These are phyloP conservation scores for Ondatra zibethicus DNA, from an alignment of 2,113 vertebrate genomes.

Conservation along the genomic window DNA sequence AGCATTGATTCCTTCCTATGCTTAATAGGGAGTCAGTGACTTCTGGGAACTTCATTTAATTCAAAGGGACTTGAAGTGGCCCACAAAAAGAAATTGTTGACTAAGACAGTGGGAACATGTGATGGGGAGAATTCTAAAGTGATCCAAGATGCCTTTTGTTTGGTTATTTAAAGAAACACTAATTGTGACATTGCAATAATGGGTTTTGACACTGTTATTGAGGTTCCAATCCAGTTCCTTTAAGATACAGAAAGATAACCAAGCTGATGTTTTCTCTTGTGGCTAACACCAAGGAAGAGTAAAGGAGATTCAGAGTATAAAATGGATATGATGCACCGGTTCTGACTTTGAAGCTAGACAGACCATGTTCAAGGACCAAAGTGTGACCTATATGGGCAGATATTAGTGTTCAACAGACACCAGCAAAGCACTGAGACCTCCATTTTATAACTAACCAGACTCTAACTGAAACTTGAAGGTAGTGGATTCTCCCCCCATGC, in stretches of 20 bases:
- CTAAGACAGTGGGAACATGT: neutral
- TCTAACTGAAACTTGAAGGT: neutral
- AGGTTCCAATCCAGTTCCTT: slow-evolving; percentile 47
- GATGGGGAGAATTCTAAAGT: slow-evolving; percentile 36
- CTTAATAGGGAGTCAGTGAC: neutral
- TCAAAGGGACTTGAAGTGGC: neutral
- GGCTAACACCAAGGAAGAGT: neutral
- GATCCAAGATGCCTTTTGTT: neutral
- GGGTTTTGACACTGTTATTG: neutral
- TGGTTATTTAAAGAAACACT: slow-evolving; percentile 37
- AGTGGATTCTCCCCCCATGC: neutral
- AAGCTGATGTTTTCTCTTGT: neutral
- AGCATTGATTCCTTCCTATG: neutral
- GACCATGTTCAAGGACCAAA: neutral
- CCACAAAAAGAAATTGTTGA: slow-evolving; percentile 15
- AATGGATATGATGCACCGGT: neutral
- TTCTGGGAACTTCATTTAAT: slow-evolving; percentile 13
- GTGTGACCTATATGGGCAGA: neutral
- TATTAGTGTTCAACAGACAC: neutral
- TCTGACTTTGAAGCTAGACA: neutral
- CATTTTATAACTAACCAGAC: neutral
- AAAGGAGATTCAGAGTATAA: neutral
- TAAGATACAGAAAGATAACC: slow-evolving; percentile 2
- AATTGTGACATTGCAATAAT: neutral
- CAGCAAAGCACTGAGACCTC: neutral